phyloP scores from a whole-genome alignment of 2,113 vertebrate genomes.

The Pelecanus crispus region DNA sequence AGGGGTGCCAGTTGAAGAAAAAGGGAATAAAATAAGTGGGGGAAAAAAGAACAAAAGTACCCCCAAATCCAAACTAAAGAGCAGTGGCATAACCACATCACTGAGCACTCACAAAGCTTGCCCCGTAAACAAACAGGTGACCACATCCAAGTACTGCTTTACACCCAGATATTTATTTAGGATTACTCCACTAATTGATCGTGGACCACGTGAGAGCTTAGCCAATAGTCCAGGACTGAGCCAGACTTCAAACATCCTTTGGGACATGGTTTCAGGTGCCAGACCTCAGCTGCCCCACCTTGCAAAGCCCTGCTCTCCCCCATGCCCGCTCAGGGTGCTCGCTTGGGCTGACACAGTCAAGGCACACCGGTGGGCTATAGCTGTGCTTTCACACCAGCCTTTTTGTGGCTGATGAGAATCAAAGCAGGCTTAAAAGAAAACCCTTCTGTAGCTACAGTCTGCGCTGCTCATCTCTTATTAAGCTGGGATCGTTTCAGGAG shows the following conservation, averaged over 20 bases:
- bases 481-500: neutral
- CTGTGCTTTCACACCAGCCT: neutral
- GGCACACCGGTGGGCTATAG: accelerated
- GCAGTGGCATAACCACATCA: neutral
- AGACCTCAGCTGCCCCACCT: neutral
- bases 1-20: neutral
- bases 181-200: neutral
- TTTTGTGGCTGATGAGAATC: neutral
- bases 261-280: neutral
- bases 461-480: neutral
- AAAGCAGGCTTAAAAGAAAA: neutral
- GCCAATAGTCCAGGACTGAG: neutral
- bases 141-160: neutral
- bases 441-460: neutral
- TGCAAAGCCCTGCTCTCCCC: neutral
- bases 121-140: neutral
- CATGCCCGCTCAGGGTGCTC: accelerated
- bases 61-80: neutral
- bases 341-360: neutral
- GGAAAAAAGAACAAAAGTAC: neutral
- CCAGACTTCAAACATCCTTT: neutral
- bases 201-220: neutral
- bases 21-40: neutral
- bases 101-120: neutral
- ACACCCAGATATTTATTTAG: neutral